Conservation (phyloP, 2,888 invertebrate species). For the Cenopis cana region DNA sequence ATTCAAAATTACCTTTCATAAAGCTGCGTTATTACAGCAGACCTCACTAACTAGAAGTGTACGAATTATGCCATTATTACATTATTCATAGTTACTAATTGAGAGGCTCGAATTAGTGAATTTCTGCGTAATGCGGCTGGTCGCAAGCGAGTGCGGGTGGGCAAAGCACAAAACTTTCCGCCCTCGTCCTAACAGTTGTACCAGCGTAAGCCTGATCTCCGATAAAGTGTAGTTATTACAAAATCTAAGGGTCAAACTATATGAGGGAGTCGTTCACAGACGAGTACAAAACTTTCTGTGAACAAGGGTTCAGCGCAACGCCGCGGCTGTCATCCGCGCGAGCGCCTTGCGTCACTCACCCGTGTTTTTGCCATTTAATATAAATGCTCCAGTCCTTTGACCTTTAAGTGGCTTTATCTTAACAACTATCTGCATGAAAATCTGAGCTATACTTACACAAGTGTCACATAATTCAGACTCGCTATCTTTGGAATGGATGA, state of each 20-base stretch:
- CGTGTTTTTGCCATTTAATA: constrained; percentile 42
- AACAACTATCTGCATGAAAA: constrained; percentile 26
- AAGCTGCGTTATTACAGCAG: constrained; percentile 13
- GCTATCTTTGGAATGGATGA: constrained; percentile 17
- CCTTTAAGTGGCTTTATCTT: constrained; percentile 37
- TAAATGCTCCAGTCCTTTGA: constrained; percentile 40
- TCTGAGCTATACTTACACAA: constrained; percentile 23
- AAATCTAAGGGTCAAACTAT: constrained; percentile 4
- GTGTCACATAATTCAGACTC: constrained; percentile 22
- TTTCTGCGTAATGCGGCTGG: constrained; percentile 50
- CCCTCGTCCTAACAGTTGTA: not conserved
- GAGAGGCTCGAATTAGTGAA: constrained; percentile 49
- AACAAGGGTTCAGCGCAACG: constrained; percentile 12
- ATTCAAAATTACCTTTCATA: not conserved
- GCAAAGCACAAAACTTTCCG: not conserved
- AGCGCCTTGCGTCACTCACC: constrained; percentile 46
- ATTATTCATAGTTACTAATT: constrained; percentile 31
- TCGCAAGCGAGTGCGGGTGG: constrained; percentile 5
- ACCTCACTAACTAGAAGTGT: constrained; percentile 24
- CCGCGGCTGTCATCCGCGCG: constrained; percentile 42
- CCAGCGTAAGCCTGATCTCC: not conserved
- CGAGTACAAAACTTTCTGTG: not conserved
- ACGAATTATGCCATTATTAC: constrained; percentile 42
- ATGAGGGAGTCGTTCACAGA: not conserved
- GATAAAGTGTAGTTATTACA: not conserved